A percentile compares a stretch with the other conserved stretches of the same genome.
phyloP scores from a whole-genome alignment of 1,140 invertebrate species.

The Helicoverpa zea region DNA sequence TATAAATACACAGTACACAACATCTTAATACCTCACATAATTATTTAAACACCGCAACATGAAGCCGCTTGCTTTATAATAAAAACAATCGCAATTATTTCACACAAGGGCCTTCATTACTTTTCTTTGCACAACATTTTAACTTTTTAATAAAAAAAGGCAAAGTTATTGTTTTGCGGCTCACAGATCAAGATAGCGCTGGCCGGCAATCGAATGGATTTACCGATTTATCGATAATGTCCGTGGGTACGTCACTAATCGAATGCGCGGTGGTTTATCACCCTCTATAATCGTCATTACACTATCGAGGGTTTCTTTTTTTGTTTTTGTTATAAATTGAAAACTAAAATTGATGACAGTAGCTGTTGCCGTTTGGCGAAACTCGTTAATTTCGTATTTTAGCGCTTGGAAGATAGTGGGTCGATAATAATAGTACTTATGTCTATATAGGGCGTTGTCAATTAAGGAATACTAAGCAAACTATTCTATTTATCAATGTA shows the following conservation, averaged over 20 bases:
- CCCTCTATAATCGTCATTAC: constrained; percentile 77
- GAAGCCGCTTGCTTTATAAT: not conserved
- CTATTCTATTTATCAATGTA: too few species aligned
- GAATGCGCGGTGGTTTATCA: constrained; percentile 75
- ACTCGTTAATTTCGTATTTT: constrained; percentile 41
- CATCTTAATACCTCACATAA: constrained; percentile 17
- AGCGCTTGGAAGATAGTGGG: constrained; percentile 2
- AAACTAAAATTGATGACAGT: constrained; percentile 56
- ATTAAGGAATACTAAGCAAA: not conserved
- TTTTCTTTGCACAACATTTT: constrained; percentile 40
- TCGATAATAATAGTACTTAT: not conserved
- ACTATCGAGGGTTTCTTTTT: constrained; percentile 65
- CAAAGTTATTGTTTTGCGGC: constrained; percentile 63
- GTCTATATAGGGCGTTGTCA: not conserved
- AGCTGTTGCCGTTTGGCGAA: constrained; percentile 6
- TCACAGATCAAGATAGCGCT: constrained; percentile 69
- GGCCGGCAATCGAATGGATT: constrained; percentile 65
- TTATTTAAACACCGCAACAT: constrained; percentile 23
- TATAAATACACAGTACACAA: constrained; percentile 6
- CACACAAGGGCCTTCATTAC: constrained; percentile 30
- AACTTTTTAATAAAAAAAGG: constrained; percentile 37
- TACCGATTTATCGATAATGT: constrained; percentile 77
- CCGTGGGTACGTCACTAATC: constrained; percentile 77
- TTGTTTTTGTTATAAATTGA: constrained; percentile 63
- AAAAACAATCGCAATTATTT: constrained; percentile 42